Percentiles rank a stretch among this genome's conserved stretches.
Evolutionary conservation across 1,140 invertebrate genomes (phyloP).

Genomic region (Drosophila pandora): DNA sequence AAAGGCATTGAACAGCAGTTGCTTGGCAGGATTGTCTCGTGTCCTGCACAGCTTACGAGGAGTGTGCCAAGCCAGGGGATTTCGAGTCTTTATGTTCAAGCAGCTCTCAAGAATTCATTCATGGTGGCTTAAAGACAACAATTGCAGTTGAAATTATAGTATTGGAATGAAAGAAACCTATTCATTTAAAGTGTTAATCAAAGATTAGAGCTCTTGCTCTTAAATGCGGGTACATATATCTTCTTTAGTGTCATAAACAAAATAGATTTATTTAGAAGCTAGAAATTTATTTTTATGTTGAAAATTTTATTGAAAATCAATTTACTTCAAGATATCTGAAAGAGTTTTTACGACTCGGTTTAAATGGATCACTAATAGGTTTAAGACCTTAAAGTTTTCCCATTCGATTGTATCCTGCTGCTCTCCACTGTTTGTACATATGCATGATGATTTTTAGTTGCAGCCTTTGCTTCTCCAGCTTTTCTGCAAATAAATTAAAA

Average conservation of each 20-base stretch:
- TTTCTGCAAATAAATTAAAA: constrained; percentile 62
- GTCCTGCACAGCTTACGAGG: constrained; percentile 38
- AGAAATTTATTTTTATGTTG: not conserved
- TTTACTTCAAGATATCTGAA: too few species aligned
- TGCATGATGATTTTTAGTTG: constrained; percentile 3
- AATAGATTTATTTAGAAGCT: not conserved
- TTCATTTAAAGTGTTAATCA: too few species aligned
- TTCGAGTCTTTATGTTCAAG: constrained; percentile 15
- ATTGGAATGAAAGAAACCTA: too few species aligned
- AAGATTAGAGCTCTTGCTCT: too few species aligned
- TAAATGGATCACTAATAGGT: not conserved
- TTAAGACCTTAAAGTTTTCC: not conserved
- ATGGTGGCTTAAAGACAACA: constrained; percentile 4
- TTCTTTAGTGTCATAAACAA: too few species aligned
- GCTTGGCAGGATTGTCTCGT: constrained; percentile 37
- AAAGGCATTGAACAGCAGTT: constrained; percentile 14
- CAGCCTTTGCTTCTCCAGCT: constrained; percentile 1
- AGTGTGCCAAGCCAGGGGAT: constrained; percentile 35
- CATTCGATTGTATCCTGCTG: not conserved
- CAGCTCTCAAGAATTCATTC: constrained; percentile 8
- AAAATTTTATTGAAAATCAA: not conserved
- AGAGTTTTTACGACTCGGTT: not conserved
- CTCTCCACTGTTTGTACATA: not conserved
- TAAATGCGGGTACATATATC: too few species aligned
- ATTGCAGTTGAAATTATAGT: not conserved